Evolutionary conservation across 2,113 vertebrate genomes (phyloP).

Genomic region (Chloropsis hardwickii): DNA sequence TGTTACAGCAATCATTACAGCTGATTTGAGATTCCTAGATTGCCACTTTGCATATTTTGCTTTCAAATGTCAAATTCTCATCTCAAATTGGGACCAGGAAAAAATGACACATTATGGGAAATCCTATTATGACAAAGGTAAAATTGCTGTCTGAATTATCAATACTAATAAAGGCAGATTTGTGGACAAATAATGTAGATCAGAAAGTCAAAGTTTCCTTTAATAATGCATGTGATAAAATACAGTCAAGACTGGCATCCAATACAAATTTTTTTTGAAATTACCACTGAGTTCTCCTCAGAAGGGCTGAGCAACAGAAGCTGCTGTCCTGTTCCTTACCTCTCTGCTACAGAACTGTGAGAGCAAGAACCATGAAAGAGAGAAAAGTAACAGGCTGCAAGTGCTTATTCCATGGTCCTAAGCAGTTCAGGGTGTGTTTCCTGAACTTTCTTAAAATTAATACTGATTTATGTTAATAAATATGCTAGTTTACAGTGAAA

Average conservation of each 20-base stretch:
- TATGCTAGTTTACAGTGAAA: neutral
- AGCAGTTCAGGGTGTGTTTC: neutral
- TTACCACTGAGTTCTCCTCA: neutral
- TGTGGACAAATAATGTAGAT: neutral
- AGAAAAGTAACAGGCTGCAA: neutral
- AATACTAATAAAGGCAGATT: neutral
- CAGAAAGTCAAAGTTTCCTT: neutral
- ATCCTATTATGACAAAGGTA: neutral
- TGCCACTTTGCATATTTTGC: neutral
- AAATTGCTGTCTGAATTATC: neutral
- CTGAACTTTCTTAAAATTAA: neutral
- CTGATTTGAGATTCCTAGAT: neutral
- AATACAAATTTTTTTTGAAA: neutral
- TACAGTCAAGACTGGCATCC: neutral
- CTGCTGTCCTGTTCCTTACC: neutral
- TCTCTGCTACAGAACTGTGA: neutral
- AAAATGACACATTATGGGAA: neutral
- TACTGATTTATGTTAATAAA: neutral
- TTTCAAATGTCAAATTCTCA: neutral
- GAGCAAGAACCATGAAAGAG: neutral
- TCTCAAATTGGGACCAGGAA: neutral
- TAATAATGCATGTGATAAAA: neutral
- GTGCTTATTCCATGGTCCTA: neutral
- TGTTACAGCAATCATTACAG: neutral
- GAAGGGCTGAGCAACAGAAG: neutral